phyloP scores from a whole-genome alignment of 2,797 vertebrate genomes.

The Tapirus indicus region DNA sequence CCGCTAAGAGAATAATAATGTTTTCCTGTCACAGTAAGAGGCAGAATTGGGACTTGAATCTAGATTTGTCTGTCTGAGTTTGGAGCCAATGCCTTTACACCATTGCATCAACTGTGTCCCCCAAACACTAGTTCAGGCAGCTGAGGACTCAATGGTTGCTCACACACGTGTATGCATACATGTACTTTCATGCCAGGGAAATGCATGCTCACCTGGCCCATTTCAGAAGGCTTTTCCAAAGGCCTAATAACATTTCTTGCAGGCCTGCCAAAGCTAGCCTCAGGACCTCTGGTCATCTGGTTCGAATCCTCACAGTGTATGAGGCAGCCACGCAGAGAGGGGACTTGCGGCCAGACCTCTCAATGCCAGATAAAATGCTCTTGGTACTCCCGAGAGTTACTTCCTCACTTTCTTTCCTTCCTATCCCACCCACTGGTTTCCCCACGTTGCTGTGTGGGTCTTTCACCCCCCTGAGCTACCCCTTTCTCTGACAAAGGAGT shows the following conservation, averaged over 20 bases:
- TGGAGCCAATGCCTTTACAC: background rate
- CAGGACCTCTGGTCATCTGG: background rate
- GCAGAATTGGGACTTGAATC: background rate
- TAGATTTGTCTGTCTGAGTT: background rate
- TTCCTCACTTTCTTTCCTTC: background rate
- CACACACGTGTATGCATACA: fast-evolving
- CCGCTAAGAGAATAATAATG: background rate
- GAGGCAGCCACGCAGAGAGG: background rate
- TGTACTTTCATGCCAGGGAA: background rate
- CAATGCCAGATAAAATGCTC: background rate
- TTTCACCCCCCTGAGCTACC: background rate
- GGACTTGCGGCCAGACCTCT: background rate
- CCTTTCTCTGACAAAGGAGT: background rate
- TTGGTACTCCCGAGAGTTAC: background rate
- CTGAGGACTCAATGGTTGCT: background rate
- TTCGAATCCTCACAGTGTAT: background rate
- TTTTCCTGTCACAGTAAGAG: background rate
- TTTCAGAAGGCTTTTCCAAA: background rate
- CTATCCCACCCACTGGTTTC: background rate
- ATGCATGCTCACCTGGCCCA: background rate
- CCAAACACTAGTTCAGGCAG: background rate
- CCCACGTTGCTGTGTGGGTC: background rate
- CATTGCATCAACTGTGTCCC: background rate
- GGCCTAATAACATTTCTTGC: background rate
- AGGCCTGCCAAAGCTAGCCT: background rate